These are phyloP conservation scores for Coccyzus lansbergi DNA, from an alignment of 2,797 vertebrate species.

Conservation along the genomic window DNA sequence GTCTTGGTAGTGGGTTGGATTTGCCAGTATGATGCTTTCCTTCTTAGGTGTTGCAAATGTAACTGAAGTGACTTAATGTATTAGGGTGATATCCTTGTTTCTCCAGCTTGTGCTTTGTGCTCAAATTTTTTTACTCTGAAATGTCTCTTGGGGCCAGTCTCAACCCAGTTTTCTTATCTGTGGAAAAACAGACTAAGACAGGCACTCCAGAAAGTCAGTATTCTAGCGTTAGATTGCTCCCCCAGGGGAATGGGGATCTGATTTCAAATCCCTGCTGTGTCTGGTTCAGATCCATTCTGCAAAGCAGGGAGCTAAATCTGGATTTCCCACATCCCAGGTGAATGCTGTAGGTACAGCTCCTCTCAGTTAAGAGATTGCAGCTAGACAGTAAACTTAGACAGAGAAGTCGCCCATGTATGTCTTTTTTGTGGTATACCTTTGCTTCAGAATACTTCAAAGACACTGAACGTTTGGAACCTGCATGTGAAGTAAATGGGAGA, in stretches of 20 bases:
- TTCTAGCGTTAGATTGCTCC: slow-evolving; percentile 27
- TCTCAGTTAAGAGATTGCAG: background rate
- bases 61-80: background rate
- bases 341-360: background rate
- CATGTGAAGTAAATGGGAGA: background rate
- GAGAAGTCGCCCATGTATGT: background rate
- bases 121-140: slow-evolving; percentile 13
- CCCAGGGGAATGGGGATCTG: slow-evolving; percentile 18
- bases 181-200: slow-evolving; percentile 32
- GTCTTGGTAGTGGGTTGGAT: background rate
- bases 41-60: background rate
- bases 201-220: slow-evolving; percentile 35
- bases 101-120: background rate
- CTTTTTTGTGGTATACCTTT: background rate
- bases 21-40: background rate
- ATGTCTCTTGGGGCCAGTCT: slow-evolving; percentile 27
- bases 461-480: background rate
- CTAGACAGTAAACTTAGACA: background rate
- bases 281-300: background rate
- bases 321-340: background rate
- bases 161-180: slow-evolving; percentile 30
- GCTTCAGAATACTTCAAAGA: background rate
- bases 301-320: background rate
- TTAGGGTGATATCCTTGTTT: background rate
- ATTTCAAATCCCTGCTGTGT: slow-evolving; percentile 55